These are phyloP conservation scores for Rallus limicola DNA, from an alignment of 2,113 vertebrate genomes.

Conservation along the genomic window DNA sequence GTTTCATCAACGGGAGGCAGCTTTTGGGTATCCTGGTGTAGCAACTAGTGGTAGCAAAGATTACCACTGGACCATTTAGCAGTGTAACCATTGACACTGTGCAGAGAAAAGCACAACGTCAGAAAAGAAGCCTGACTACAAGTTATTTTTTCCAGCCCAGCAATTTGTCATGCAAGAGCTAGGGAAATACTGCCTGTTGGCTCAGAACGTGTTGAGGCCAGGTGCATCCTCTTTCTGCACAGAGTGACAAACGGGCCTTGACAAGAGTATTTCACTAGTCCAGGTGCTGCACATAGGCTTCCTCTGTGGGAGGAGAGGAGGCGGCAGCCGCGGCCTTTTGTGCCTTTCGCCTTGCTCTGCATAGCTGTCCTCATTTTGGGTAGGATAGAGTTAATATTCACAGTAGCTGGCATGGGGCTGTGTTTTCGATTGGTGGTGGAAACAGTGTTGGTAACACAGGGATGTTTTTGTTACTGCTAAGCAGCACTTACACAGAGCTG, in stretches of 20 bases:
- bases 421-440: too few relatives aligned
- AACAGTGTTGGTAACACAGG: too few relatives aligned
- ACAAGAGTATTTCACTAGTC: neutral
- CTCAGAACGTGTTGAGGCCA: neutral
- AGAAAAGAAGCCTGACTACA: neutral
- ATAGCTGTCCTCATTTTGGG: too few relatives aligned
- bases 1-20: neutral
- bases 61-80: neutral
- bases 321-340: neutral
- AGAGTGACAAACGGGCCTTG: neutral
- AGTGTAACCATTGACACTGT: neutral
- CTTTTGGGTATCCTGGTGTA: neutral
- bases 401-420: too few relatives aligned
- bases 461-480: too few relatives aligned
- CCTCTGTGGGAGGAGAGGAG: neutral
- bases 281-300: neutral
- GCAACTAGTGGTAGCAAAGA: neutral
- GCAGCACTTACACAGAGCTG: too few relatives aligned
- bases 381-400: too few relatives aligned
- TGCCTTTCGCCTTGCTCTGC: too few relatives aligned
- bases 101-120: neutral
- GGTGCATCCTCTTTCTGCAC: conserved; percentile 50
- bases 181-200: neutral
- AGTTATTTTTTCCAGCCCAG: neutral
- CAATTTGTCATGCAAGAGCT: neutral